Evolutionary conservation across 1,140 invertebrate genomes (phyloP).

Genomic region (Brachionus sp.): DNA sequence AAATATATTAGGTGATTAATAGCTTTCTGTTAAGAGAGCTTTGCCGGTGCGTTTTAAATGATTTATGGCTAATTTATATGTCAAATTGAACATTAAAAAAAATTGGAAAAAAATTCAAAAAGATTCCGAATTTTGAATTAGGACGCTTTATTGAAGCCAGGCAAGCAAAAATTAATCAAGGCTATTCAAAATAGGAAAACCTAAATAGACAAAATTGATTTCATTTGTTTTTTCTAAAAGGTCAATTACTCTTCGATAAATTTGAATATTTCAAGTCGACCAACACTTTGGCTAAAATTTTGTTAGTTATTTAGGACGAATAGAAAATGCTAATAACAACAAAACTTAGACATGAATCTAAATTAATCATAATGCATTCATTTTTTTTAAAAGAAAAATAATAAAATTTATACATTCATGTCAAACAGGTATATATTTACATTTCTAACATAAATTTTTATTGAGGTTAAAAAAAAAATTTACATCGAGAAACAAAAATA

Average conservation of each 20-base stretch:
- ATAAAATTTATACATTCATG: neutral
- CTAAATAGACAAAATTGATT: neutral
- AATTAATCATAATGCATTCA: constrained; percentile 1
- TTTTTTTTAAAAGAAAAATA: neutral
- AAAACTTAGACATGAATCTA: constrained; percentile 1
- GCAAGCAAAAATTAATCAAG: neutral
- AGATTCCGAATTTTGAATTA: neutral
- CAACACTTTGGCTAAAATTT: neutral
- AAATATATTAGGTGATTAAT: no score
- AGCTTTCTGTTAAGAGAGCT: neutral
- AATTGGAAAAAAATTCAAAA: neutral
- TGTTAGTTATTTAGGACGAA: neutral
- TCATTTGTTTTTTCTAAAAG: neutral
- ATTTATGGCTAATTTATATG: neutral
- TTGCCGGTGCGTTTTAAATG: neutral
- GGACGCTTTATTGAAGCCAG: neutral
- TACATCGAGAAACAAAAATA: neutral
- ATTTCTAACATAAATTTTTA: neutral
- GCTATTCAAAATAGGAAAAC: neutral
- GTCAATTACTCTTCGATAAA: neutral
- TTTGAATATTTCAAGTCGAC: neutral
- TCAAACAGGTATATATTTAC: constrained; percentile 9
- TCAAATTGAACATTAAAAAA: neutral
- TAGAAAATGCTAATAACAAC: constrained; percentile 3
- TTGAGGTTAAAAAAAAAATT: neutral